Evolutionary conservation across 1,140 invertebrate genomes (phyloP).

Genomic region (Ceratina calcarata): DNA sequence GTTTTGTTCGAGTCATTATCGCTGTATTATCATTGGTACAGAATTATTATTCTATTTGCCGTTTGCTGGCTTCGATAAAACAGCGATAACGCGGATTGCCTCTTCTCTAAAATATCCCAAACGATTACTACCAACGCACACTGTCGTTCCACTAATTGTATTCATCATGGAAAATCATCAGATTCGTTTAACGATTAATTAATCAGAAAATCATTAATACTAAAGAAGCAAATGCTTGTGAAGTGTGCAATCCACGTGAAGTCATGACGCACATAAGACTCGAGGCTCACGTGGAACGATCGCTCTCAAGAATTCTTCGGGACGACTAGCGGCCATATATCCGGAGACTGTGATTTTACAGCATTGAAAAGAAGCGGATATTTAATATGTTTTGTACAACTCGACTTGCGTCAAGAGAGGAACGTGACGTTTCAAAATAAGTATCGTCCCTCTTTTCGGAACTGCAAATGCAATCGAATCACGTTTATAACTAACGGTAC

Average conservation of each 20-base stretch:
- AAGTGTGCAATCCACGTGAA: no score
- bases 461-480: conserved; percentile 24
- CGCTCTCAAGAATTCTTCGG: no score
- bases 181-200: no score
- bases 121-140: not conserved
- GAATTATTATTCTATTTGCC: conserved; percentile 19
- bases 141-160: no score
- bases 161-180: no score
- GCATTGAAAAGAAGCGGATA: no score
- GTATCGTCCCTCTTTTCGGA: conserved; percentile 5
- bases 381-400: conserved; percentile 36
- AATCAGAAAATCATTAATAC: no score
- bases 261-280: no score
- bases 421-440: conserved; percentile 21
- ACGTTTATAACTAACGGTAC: conserved; percentile 36
- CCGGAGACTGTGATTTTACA: not conserved
- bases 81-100: conserved; percentile 1
- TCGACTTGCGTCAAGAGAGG: conserved; percentile 19
- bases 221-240: no score
- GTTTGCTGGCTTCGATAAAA: conserved; percentile 6
- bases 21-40: not conserved
- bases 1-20: not conserved
- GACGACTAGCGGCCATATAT: no score
- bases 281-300: no score
- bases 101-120: not conserved